Evolutionary conservation across 2,888 invertebrate genomes (phyloP).

Genomic region (Synanthedon andrenaeformis): DNA sequence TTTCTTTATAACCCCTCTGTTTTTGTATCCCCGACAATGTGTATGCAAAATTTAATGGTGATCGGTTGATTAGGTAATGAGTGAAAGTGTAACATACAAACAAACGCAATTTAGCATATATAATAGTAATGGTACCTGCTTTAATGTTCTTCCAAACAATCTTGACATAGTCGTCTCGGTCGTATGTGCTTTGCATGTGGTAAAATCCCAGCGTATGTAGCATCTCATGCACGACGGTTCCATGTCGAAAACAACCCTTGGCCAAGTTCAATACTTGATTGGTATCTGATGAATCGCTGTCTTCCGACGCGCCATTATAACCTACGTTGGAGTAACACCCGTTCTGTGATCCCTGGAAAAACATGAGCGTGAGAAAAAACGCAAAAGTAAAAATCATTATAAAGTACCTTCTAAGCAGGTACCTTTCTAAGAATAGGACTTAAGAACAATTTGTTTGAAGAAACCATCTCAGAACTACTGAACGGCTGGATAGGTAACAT

Average conservation of each 20-base stretch:
- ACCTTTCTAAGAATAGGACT: no score
- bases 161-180: conserved; percentile 80
- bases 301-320: conserved; percentile 22
- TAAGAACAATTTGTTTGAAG: no score
- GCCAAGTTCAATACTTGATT: conserved; percentile 65
- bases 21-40: no score
- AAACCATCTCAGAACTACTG: no score
- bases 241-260: conserved; percentile 69
- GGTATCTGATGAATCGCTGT: conserved; percentile 23
- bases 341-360: conserved; percentile 78
- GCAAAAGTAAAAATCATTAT: no score
- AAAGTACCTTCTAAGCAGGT: no score
- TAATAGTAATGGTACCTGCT: conserved; percentile 41
- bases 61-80: no score
- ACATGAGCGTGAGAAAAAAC: not conserved
- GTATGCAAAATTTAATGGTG: no score
- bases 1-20: no score
- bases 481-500: no score
- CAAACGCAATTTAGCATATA: no score
- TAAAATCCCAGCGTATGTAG: conserved; percentile 85
- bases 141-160: conserved; percentile 81
- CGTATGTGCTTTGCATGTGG: conserved; percentile 84
- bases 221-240: conserved; percentile 81
- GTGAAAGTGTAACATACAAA: no score
- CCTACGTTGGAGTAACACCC: conserved; percentile 65